Evolutionary conservation across 2,888 invertebrate genomes (phyloP), one percentile per base, ranked within the genome.

Genomic region (Nasonia oneida): DNA sequence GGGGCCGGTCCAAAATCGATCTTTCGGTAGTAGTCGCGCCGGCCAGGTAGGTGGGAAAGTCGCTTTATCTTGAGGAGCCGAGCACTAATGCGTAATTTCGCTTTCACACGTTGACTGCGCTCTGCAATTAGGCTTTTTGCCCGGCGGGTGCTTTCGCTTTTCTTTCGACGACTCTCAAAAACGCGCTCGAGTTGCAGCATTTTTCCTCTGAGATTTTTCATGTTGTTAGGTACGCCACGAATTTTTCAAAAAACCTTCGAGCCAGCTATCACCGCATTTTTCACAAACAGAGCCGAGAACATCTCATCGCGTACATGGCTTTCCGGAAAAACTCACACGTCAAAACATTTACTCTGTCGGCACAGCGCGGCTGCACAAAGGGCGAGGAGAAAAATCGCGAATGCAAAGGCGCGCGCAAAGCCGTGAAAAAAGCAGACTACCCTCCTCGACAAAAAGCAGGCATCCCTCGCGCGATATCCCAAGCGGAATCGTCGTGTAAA

Each of bases 1-100:
- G 74, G 77, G 84, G 73, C 83, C 39, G 83, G 18, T 14, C 71
- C 75, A 73, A 81, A 86, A 83, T 83, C 83, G 83, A 86, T 86
- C 83, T 84, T 37, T 42, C 47, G 76, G 70, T 79, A 86, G 50
- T 76, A 23, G 57, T 75, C 74, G 74, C 74, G 67, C n/a, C 1
- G 0, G 12, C 12, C 57, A 77, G 33, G 23, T 18, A 37, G 67
- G 79, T 74, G 78, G 81, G 77, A 79, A 79, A 80, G 83, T 47
- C 71, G 37, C 79, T 86, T 82, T 71, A 57, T 83, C 83, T 86
- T 67, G 0, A 4, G 57, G 70, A 18, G 76, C 71, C 6, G 39
- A 12, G 47, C 67, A 61, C 71, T 81, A 67, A 84, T 78, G 57
- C 47, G 74, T 81, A 73, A 84, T 81, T 84, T 78, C 73, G 42